These are phyloP conservation scores for Zaprionus nigranus DNA, from an alignment of 1,140 invertebrate species.

Conservation along the genomic window DNA sequence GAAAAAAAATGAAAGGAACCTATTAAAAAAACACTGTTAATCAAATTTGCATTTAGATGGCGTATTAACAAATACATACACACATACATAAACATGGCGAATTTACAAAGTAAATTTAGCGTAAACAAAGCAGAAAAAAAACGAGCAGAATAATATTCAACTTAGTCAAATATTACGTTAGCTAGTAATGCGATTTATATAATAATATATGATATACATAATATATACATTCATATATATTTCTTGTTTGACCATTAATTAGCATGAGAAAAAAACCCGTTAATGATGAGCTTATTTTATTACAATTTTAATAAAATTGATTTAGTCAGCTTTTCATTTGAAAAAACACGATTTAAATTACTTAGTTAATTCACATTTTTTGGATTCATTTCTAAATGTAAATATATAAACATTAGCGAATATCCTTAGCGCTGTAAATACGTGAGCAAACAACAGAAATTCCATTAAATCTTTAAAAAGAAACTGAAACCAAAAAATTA, in stretches of 20 bases:
- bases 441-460: neutral
- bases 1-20: neutral
- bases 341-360: neutral
- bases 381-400: neutral
- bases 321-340: neutral
- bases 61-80: constrained; percentile 61
- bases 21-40: constrained; percentile 65
- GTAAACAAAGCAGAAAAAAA: constrained; percentile 17
- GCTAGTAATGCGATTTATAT: constrained; percentile 47
- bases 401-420: neutral
- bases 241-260: constrained; percentile 30
- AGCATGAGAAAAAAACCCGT: constrained; percentile 15
- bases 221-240: constrained; percentile 11
- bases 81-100: constrained; percentile 59
- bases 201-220: constrained; percentile 15
- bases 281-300: constrained; percentile 35
- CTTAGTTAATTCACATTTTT: neutral
- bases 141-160: constrained; percentile 50
- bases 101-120: constrained; percentile 82
- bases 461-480: constrained; percentile 19
- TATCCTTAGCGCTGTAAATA: neutral
- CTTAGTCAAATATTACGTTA: constrained; percentile 64
- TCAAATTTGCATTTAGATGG: constrained; percentile 81
- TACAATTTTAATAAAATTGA: constrained; percentile 17
- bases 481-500: constrained; percentile 7